Evolutionary conservation across 2,888 invertebrate genomes (phyloP).

Genomic region (Harpalus rubripes): DNA sequence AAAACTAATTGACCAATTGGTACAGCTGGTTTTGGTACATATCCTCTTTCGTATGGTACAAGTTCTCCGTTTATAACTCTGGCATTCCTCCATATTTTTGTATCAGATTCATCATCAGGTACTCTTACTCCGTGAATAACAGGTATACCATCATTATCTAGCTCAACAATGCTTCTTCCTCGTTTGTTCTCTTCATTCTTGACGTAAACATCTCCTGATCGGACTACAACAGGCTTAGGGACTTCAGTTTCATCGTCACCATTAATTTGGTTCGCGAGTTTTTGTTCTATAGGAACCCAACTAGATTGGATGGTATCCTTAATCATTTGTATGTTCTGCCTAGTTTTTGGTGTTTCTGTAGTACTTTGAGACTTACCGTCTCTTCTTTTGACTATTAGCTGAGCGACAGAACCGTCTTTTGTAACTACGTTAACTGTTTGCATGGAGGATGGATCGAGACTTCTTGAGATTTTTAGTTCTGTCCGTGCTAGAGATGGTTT

Average conservation of each 20-base stretch:
- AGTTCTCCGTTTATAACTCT: constrained; percentile 91
- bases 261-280: constrained; percentile 72
- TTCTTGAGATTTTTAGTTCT: constrained; percentile 87
- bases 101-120: constrained; percentile 90
- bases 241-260: constrained; percentile 76
- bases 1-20: constrained; percentile 81
- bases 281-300: constrained; percentile 71
- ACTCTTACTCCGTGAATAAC: constrained; percentile 90
- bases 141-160: constrained; percentile 87
- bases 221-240: constrained; percentile 85
- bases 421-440: constrained; percentile 89
- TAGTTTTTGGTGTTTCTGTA: constrained; percentile 77
- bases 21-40: constrained; percentile 82
- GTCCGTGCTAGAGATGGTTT: constrained; percentile 83
- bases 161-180: constrained; percentile 82
- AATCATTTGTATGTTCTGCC: constrained; percentile 77
- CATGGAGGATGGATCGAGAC: constrained; percentile 87
- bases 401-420: constrained; percentile 87
- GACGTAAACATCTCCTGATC: constrained; percentile 82
- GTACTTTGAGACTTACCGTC: constrained; percentile 78
- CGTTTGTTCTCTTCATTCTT: constrained; percentile 81
- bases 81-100: constrained; percentile 92
- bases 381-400: constrained; percentile 87
- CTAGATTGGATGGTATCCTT: constrained; percentile 73
- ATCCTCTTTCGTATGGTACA: constrained; percentile 86